Evolutionary conservation across 2,113 vertebrate species (phyloP).

Genomic region (Morphnarchus princeps): DNA sequence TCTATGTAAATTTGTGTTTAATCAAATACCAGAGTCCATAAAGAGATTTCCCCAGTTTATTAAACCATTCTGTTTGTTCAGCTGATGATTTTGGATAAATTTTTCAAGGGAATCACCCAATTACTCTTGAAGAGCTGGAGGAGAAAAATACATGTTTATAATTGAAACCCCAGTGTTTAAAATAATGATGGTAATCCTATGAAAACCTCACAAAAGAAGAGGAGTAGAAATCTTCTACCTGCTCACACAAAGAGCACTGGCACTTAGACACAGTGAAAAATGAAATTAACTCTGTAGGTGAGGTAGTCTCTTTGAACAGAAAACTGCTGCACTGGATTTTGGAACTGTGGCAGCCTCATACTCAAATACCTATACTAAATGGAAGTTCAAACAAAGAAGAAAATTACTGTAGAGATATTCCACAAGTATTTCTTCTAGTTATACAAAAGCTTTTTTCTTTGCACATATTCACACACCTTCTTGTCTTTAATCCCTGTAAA

Average conservation of each 20-base stretch:
- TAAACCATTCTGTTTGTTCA: neutral
- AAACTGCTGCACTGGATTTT: neutral
- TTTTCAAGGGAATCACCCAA: neutral
- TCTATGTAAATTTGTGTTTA: neutral
- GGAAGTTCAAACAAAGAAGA: neutral
- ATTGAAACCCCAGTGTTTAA: neutral
- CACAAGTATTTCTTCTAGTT: neutral
- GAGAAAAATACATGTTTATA: neutral
- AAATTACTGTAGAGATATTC: neutral
- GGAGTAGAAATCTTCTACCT: neutral
- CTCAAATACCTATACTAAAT: neutral
- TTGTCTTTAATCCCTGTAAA: neutral
- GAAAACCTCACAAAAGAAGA: neutral
- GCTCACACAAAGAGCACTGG: neutral
- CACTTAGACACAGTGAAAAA: neutral
- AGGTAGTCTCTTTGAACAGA: neutral
- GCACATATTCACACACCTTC: neutral
- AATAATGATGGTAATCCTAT: neutral
- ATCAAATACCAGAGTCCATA: neutral
- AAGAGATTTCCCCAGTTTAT: neutral
- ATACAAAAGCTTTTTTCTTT: neutral
- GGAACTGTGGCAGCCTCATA: neutral
- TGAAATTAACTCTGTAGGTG: neutral
- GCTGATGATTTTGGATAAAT: neutral
- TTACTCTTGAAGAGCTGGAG: neutral